Conservation (phyloP, 2,797 vertebrate species). For the Anniella stebbinsi region DNA sequence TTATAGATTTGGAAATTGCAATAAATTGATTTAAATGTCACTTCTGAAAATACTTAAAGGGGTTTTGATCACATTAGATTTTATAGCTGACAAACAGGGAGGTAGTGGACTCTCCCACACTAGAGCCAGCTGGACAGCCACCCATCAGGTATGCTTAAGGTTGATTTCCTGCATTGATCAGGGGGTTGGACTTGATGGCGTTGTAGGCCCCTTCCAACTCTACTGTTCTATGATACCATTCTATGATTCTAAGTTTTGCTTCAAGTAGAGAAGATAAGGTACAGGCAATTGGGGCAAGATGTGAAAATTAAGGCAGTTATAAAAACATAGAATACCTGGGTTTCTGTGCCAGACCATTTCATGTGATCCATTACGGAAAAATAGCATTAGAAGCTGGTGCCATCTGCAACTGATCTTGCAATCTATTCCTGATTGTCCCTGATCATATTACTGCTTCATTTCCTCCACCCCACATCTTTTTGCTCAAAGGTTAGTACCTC, state of each 20-base stretch:
- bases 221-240: no score
- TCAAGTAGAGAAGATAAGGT: background rate
- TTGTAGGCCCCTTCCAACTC: no score
- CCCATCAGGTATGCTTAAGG: no score
- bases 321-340: background rate
- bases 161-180: no score
- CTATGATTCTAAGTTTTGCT: background rate
- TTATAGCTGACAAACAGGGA: background rate
- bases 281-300: background rate
- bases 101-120: no score
- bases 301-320: background rate
- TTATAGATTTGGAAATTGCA: background rate
- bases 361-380: background rate
- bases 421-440: background rate
- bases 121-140: no score
- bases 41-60: background rate
- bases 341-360: background rate
- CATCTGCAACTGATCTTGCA: background rate
- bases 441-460: background rate
- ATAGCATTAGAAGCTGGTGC: background rate
- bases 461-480: background rate
- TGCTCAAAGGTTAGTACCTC: background rate
- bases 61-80: background rate
- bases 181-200: no score
- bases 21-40: background rate